Base-by-base conservation (phyloP, 2,888 invertebrate genomes). In the Synanthedon andrenaeformis region DNA sequence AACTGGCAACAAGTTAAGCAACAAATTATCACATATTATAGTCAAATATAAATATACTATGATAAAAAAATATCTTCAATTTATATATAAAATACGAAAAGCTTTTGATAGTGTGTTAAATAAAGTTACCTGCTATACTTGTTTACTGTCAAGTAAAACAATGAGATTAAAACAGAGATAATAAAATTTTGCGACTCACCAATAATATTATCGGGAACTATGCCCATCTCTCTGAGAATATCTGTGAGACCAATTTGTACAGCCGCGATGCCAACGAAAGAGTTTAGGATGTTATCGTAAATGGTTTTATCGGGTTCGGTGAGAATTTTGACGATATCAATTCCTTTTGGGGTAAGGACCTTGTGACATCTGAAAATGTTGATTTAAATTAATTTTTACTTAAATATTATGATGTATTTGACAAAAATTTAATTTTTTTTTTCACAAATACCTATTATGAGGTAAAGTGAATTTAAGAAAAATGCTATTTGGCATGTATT, bases 251-350 rank as follows among this genome's bases (percentile, higher is more conserved):
- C 90, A 59, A 93, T 91, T 89, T 91, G 89, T 13, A 89, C 75
- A 0, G 94, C 91, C 11, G 93, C 91, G 58, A 94, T 94, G 28
- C 92, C 91, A 23, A 94, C 91, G 70, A 95, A 94, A 5, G 92
- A 91, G 74, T 92, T 82, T 17, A 93, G 66, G 51, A 92, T 92
- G 65, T 92, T 90, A 53, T 92, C 89, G 65, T 91, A 92, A 41
- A 89, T 89, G 3, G 73, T 77, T 14, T 90, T 89, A 64, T 93
- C 91, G 13, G 81, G 82, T n/a, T 88, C 86, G 45, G 90, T 90
- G 10, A 94, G 70, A 41, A 93, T 83, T 41, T 90, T 76, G 52
- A 91, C 84, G 4, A 95, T 81, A 70, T 93, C 89, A 3, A 94
- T 58, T 1, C 91, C 92, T 63, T 89, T 89, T 0, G 90, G 84